phyloP scores from a whole-genome alignment of 2,113 vertebrate species.

The Chauna torquata region DNA sequence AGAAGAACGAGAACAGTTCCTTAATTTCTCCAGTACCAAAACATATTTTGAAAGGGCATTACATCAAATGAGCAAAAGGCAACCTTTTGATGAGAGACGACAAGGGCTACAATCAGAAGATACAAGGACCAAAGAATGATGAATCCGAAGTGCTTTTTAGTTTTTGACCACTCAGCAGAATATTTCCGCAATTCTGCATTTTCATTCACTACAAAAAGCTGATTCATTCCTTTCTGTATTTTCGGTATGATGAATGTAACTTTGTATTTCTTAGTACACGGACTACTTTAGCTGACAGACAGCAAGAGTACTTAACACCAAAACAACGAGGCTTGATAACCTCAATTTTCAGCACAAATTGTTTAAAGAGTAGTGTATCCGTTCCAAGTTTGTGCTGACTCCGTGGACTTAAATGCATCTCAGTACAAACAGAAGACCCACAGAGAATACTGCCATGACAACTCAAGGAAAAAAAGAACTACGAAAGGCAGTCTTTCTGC shows the following conservation, averaged over 20 bases:
- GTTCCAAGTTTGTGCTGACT: conserved; percentile 39
- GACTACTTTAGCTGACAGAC: conserved; percentile 7
- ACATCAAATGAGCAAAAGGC: neutral
- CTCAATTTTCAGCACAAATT: conserved; percentile 31
- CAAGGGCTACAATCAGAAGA: neutral
- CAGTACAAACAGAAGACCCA: conserved; percentile 9
- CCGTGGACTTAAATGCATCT: neutral
- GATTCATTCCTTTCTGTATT: neutral
- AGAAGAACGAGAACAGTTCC: neutral
- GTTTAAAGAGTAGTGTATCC: neutral
- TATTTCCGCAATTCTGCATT: conserved; percentile 15
- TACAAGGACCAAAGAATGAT: neutral
- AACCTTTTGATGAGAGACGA: neutral
- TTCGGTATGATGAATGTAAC: neutral
- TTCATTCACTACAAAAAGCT: neutral
- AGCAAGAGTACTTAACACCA: neutral
- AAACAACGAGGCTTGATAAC: conserved; percentile 27
- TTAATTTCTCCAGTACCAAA: neutral
- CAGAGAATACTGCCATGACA: conserved; percentile 24
- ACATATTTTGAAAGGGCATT: neutral
- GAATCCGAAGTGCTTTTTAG: neutral
- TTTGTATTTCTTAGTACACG: neutral
- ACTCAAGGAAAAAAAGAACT: neutral
- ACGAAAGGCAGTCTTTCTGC: neutral
- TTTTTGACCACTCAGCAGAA: conserved; percentile 20